phyloP scores from a whole-genome alignment of 1,140 invertebrate genomes.

The Drosophila miranda region DNA sequence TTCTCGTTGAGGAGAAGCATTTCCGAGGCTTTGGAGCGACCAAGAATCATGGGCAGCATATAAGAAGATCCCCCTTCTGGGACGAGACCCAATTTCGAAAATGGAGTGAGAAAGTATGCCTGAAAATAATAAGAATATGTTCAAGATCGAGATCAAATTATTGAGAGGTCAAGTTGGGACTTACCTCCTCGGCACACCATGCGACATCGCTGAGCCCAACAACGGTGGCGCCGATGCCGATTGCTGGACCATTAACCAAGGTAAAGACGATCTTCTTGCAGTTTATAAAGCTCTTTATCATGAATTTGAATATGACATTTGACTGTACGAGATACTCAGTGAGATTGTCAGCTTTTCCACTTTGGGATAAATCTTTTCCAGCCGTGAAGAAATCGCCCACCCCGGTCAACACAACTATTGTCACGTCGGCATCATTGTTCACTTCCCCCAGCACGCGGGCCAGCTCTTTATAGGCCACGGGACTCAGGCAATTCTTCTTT shows the following conservation, averaged over 20 bases:
- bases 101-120: constrained; percentile 95
- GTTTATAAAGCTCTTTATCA: constrained; percentile 92
- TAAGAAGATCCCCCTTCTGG: constrained; percentile 95
- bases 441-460: constrained; percentile 47
- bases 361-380: constrained; percentile 61
- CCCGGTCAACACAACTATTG: constrained; percentile 66
- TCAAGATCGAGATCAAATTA: neutral
- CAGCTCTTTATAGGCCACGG: constrained; percentile 53
- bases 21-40: constrained; percentile 89
- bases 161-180: neutral
- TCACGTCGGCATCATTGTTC: constrained; percentile 51
- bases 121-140: constrained; percentile 63
- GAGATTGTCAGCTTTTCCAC: neutral
- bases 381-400: constrained; percentile 65
- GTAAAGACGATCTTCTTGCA: constrained; percentile 95
- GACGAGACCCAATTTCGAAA: constrained; percentile 90
- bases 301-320: constrained; percentile 81
- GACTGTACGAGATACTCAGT: constrained; percentile 21
- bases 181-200: constrained; percentile 90
- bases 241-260: constrained; percentile 95
- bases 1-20: constrained; percentile 92
- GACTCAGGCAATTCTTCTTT: constrained; percentile 91
- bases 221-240: constrained; percentile 94
- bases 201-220: constrained; percentile 94
- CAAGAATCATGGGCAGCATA: constrained; percentile 92